A percentile compares a stretch with the other conserved stretches of the same genome.
phyloP scores from a whole-genome alignment of 2,888 invertebrate species.

The Ormyrus labotus region DNA sequence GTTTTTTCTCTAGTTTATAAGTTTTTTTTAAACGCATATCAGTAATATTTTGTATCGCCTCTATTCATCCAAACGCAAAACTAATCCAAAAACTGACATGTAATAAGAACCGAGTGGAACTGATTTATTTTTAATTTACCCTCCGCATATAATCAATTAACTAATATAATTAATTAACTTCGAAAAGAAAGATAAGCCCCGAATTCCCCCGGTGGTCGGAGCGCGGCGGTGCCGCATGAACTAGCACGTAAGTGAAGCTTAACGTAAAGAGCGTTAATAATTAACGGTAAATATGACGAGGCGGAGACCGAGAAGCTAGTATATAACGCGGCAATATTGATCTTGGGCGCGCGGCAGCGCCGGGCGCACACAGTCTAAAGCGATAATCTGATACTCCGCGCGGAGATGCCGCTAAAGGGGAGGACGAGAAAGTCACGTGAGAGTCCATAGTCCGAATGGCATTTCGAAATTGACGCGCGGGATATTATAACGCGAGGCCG shows the following conservation, averaged over 20 bases:
- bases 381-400: slow-evolving; percentile 10
- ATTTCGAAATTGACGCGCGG: slow-evolving; percentile 46
- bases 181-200: too few species aligned
- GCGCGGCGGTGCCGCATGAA: background rate
- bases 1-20: too few species aligned
- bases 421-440: background rate
- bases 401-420: background rate
- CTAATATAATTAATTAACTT: too few species aligned
- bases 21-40: too few species aligned
- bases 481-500: background rate
- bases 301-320: too few species aligned
- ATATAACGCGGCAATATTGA: slow-evolving; percentile 23
- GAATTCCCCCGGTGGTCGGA: too few species aligned
- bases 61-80: too few species aligned
- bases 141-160: background rate
- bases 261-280: slow-evolving; percentile 26
- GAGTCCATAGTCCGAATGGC: background rate
- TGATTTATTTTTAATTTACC: too few species aligned
- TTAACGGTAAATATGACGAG: slow-evolving; percentile 27
- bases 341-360: background rate
- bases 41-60: too few species aligned
- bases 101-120: too few species aligned
- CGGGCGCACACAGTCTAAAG: background rate
- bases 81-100: too few species aligned
- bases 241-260: background rate